Base-by-base conservation (phyloP, 2,888 invertebrate genomes). In the Molanna angustata region DNA sequence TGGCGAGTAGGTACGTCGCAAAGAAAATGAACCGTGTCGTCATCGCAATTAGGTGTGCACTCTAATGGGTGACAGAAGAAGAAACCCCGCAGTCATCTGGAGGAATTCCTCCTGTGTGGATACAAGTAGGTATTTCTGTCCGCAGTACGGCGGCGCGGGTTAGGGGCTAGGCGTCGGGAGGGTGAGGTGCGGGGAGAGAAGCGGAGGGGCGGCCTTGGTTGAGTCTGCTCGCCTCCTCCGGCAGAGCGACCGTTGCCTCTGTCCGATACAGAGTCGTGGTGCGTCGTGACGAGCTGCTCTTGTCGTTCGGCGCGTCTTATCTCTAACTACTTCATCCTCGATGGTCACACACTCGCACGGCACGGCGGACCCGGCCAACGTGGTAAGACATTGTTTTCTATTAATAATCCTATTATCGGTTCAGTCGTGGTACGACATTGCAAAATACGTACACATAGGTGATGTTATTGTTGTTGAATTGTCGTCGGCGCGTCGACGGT, bases 131-230 rank as follows among this genome's bases (percentile, higher is more conserved):
- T 42, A 21, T 42, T 7, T 42, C 21, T 20, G 42, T 42, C 31
- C 27, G 32, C 33, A 39, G 37, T 21, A 39, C 37, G 37, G 37
- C 47, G 39, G 39, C 47, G 39, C 35, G 20, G 45, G 17, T 16
- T 17, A 18, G 4, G 17, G 13, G 17, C 11, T 9, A 9, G 33
- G 19, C 7, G 33, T 7, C 18, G 17, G 33, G 45, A n/a, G n/a
- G n/a, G n/a, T n/a, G n/a, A n/a, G n/a, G n/a, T n/a, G n/a, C n/a
- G n/a, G n/a, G n/a, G n/a, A 4, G 27, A 27, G 27, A 27, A 16
- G 44, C 16, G 27, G 47, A 16, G 37, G 22, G 47, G 19, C 47
- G 47, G 47, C 47, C 47, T 47, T 39, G 47, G 47, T 47, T 33
- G 33, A 18, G 3, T 33, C 37, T 33, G 20, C 17, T 47, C 47